Percentiles rank a stretch among this genome's conserved stretches.
These are phyloP conservation scores for Monochamus saltuarius DNA, from an alignment of 1,140 invertebrate species.

Conservation along the genomic window DNA sequence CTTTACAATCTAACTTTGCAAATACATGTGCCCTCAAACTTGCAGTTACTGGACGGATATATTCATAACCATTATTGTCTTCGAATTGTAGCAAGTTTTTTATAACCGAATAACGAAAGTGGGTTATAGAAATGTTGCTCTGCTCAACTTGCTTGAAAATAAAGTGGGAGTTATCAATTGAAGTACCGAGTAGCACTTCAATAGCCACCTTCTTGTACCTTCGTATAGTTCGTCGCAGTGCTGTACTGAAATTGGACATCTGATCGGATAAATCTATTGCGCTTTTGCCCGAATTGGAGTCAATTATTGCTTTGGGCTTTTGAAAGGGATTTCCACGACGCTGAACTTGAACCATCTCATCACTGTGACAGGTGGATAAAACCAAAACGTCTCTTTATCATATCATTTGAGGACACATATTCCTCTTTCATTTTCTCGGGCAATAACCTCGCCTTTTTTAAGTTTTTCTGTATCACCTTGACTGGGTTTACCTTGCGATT, in stretches of 20 bases:
- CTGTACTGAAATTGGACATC: conserved; percentile 32
- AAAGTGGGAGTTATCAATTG: conserved; percentile 38
- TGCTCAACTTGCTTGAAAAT: conserved; percentile 25
- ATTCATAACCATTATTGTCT: too few relatives aligned
- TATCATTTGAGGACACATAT: conserved; percentile 52
- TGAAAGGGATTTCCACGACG: conserved; percentile 31
- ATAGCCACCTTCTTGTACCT: conserved; percentile 29
- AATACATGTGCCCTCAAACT: too few relatives aligned
- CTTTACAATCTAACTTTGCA: too few relatives aligned
- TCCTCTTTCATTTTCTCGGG: conserved; percentile 47
- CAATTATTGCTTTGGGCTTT: conserved; percentile 45
- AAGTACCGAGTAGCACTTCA: conserved; percentile 48
- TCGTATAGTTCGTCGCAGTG: too few relatives aligned
- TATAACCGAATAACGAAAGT: conserved; percentile 8
- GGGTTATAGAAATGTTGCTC: conserved; percentile 16
- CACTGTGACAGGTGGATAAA: conserved; percentile 42
- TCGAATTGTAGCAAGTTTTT: not conserved
- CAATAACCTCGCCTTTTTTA: conserved; percentile 45
- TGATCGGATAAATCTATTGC: conserved; percentile 50
- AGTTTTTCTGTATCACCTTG: conserved; percentile 47
- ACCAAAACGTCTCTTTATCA: conserved; percentile 36
- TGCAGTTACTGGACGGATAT: too few relatives aligned
- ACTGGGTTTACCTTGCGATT: conserved; percentile 45
- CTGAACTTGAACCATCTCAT: conserved; percentile 35
- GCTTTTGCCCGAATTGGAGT: conserved; percentile 49